A percentile compares a stretch with the other conserved stretches of the same genome.
Evolutionary conservation across 2,797 vertebrate genomes (phyloP).

Genomic region (Fringilla coelebs): DNA sequence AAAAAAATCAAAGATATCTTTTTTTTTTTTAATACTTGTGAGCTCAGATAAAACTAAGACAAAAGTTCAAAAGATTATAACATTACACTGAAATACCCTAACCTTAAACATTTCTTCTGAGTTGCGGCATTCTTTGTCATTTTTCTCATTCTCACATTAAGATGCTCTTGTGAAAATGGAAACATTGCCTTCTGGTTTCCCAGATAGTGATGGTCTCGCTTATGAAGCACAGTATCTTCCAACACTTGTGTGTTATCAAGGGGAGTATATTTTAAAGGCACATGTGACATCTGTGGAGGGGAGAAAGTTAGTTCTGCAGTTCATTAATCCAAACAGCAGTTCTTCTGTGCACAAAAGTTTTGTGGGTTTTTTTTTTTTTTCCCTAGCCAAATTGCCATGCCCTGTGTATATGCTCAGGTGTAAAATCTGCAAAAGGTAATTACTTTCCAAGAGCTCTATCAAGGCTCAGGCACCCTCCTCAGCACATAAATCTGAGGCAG

Average conservation of each 20-base stretch:
- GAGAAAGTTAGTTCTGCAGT: background rate
- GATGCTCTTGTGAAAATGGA: background rate
- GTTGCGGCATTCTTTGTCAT: background rate
- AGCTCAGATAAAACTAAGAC: background rate
- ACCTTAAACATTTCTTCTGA: background rate
- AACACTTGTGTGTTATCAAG: background rate
- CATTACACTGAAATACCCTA: background rate
- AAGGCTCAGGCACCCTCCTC: background rate
- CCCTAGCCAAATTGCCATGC: background rate
- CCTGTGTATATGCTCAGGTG: constrained; percentile 15
- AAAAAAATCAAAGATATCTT: background rate
- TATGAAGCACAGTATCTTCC: background rate
- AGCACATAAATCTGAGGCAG: background rate
- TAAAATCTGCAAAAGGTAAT: constrained; percentile 44
- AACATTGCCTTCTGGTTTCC: background rate
- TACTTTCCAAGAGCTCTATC: constrained; percentile 23
- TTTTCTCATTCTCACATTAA: background rate
- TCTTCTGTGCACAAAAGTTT: background rate
- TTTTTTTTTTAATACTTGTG: background rate
- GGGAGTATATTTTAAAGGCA: background rate
- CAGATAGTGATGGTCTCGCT: background rate
- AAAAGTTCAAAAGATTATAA: background rate
- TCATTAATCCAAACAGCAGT: constrained; percentile 19
- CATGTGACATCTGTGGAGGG: background rate
- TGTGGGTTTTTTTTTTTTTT: background rate